Conservation (phyloP, 2,888 invertebrate species). For the Apamea crenata region DNA sequence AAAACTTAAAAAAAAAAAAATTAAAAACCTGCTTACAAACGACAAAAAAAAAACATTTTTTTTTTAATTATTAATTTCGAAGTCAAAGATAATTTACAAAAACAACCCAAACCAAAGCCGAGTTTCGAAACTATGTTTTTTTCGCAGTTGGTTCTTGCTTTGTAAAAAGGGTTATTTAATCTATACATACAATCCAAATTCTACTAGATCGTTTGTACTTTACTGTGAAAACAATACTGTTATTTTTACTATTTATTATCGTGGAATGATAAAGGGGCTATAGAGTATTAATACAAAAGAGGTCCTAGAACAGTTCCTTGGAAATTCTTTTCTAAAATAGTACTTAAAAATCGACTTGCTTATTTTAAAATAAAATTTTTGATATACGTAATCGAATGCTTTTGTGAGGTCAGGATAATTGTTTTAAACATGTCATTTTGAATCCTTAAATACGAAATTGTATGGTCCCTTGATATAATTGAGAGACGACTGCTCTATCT, state of each 20-base stretch:
- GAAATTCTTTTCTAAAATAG: background rate
- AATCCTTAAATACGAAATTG: constrained; percentile 81
- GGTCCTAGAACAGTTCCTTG: background rate
- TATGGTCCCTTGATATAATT: constrained; percentile 80
- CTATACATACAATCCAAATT: background rate
- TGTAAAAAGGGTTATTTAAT: too few species aligned
- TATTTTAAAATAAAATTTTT: background rate
- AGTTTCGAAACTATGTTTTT: background rate
- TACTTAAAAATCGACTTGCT: background rate
- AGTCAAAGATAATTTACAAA: background rate
- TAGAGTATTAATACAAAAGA: background rate
- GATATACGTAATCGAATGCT: background rate
- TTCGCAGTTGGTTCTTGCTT: background rate
- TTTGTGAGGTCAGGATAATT: background rate
- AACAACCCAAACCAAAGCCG: background rate
- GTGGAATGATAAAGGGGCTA: background rate
- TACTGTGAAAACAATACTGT: background rate
- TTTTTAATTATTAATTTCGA: too few species aligned
- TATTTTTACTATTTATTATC: too few species aligned
- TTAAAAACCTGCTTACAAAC: background rate
- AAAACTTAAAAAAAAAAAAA: background rate
- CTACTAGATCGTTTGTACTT: background rate
- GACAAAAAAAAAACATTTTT: background rate
- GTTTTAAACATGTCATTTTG: constrained; percentile 19
- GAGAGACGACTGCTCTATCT: constrained; percentile 70